Evolutionary conservation across 2,797 vertebrate species (phyloP).

Genomic region (Sebastes cheni): DNA sequence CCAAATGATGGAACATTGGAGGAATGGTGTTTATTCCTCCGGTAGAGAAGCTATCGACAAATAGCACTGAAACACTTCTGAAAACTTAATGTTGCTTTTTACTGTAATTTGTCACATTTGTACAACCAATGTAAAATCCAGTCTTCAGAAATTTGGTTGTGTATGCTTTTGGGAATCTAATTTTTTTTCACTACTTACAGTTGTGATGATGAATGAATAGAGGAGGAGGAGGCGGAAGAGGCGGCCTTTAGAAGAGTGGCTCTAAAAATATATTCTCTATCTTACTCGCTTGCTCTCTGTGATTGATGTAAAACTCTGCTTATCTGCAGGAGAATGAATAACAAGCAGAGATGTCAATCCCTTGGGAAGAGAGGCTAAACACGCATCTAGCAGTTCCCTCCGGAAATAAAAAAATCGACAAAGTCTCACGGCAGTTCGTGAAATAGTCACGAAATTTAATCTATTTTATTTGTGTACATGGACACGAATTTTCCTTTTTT

Average conservation of each 20-base stretch:
- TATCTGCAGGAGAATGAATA: neutral
- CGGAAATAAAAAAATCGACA: neutral
- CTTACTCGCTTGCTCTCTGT: neutral
- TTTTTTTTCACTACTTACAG: neutral
- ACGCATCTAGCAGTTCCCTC: neutral
- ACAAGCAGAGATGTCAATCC: neutral
- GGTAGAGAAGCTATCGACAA: neutral
- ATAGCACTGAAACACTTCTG: neutral
- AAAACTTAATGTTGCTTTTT: neutral
- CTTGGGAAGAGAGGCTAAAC: neutral
- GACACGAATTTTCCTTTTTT: no score
- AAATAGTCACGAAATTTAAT: no score
- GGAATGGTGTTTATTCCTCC: neutral
- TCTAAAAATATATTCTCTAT: constrained; percentile 45
- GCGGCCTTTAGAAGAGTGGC: constrained; percentile 3
- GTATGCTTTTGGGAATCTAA: neutral
- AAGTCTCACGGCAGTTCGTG: no score
- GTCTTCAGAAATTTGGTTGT: neutral
- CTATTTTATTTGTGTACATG: no score
- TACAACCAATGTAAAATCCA: neutral
- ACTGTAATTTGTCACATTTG: neutral
- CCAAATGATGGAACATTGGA: neutral
- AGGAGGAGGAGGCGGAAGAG: constrained; percentile 5
- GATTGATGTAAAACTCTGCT: constrained; percentile 12
- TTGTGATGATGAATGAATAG: constrained; percentile 1